Evolutionary conservation across 2,888 invertebrate genomes (phyloP).

Genomic region (Heliconius hortense): DNA sequence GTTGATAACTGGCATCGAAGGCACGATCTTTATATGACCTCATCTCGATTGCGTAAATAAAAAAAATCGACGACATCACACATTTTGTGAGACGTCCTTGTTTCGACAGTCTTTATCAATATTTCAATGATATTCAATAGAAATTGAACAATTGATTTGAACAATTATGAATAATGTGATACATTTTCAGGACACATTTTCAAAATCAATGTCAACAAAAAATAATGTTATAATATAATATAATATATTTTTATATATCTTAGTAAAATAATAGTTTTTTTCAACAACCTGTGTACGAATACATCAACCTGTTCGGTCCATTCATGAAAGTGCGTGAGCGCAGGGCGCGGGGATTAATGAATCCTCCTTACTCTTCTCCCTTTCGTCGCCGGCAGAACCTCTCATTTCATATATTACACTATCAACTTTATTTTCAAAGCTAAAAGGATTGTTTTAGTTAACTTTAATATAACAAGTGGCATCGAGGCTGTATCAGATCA

Average conservation of each 20-base stretch:
- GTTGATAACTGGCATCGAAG: conserved; percentile 56
- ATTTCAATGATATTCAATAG: not conserved
- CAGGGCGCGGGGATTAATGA: conserved; percentile 82
- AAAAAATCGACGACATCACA: conserved; percentile 60
- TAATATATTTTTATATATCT: not conserved
- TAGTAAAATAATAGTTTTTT: conserved; percentile 37
- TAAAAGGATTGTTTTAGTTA: conserved; percentile 44
- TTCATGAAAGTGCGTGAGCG: conserved; percentile 82
- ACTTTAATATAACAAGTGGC: not conserved
- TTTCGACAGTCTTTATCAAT: conserved; percentile 1
- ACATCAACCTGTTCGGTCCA: conserved; percentile 81
- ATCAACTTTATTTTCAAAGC: conserved; percentile 48
- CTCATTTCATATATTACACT: conserved; percentile 41
- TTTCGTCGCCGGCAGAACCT: conserved; percentile 65
- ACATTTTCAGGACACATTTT: not conserved
- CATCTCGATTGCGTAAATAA: conserved; percentile 62
- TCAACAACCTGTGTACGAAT: conserved; percentile 67
- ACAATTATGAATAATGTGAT: not conserved
- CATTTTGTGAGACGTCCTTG: conserved; percentile 42
- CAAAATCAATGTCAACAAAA: not conserved
- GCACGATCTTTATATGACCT: conserved; percentile 57
- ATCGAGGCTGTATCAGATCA: conserved; percentile 36
- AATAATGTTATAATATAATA: not conserved
- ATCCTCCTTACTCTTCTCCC: conserved; percentile 67
- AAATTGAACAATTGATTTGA: too few species aligned